A percentile compares a stretch with the other conserved stretches of the same genome.
Evolutionary conservation across 2,888 invertebrate genomes (phyloP).

Genomic region (Disparrhopalites patrizii): DNA sequence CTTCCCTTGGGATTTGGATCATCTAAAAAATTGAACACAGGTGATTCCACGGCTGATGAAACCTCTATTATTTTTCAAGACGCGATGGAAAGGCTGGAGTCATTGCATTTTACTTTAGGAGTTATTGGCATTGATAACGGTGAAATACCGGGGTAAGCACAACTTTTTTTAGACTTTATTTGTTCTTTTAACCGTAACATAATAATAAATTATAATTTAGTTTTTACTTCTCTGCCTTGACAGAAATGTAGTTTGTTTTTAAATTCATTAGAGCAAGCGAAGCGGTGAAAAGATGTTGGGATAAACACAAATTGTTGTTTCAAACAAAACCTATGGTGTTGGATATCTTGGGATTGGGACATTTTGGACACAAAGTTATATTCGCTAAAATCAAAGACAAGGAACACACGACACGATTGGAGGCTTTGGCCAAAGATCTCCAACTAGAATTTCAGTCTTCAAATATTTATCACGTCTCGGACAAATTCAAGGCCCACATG

Average conservation of each 20-base stretch:
- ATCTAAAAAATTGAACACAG: not conserved
- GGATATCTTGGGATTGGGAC: slow-evolving; percentile 35
- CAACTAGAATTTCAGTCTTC: slow-evolving; percentile 26
- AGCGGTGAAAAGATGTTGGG: slow-evolving; percentile 28
- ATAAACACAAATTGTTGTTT: slow-evolving; percentile 26
- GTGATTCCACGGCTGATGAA: not conserved
- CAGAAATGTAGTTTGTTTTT: slow-evolving; percentile 2
- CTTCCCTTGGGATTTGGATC: not conserved
- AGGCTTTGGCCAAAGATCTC: slow-evolving; percentile 26
- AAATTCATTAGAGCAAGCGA: slow-evolving; percentile 26
- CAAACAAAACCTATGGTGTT: slow-evolving; percentile 31
- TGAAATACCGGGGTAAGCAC: slow-evolving; percentile 28
- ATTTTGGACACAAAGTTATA: slow-evolving; percentile 36
- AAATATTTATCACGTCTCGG: slow-evolving; percentile 30
- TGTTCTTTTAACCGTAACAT: not conserved
- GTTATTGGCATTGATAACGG: slow-evolving; percentile 33
- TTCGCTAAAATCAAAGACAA: slow-evolving; percentile 37
- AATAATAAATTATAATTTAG: not conserved
- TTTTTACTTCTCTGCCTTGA: not conserved
- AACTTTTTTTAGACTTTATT: not conserved
- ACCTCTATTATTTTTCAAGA: slow-evolving; percentile 33
- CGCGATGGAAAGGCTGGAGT: slow-evolving; percentile 33
- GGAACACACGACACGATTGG: slow-evolving; percentile 21
- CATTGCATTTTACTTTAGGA: slow-evolving; percentile 39
- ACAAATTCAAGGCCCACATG: slow-evolving; percentile 38